Percentiles rank a stretch among this genome's conserved stretches.
Evolutionary conservation across 2,888 invertebrate genomes (phyloP).

Genomic region (Brenthis ino): DNA sequence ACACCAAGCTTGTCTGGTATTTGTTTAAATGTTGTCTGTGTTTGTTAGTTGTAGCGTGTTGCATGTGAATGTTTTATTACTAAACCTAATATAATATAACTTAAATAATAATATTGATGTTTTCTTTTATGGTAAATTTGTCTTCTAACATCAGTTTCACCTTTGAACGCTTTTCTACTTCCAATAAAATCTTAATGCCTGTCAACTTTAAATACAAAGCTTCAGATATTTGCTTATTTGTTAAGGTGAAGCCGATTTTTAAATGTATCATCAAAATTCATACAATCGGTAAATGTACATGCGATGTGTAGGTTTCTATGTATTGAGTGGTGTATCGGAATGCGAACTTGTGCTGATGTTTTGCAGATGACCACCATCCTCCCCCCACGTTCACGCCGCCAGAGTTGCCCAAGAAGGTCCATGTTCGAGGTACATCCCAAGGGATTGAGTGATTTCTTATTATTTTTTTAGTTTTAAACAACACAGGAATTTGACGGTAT

Average conservation of each 20-base stretch:
- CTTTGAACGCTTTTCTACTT: constrained; percentile 22
- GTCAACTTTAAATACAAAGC: constrained; percentile 18
- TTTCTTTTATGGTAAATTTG: constrained; percentile 29
- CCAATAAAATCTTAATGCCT: constrained; percentile 3
- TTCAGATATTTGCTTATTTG: constrained; percentile 17
- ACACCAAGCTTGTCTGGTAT: constrained; percentile 37
- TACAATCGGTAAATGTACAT: constrained; percentile 52
- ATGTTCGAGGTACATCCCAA: constrained; percentile 93
- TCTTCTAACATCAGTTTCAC: constrained; percentile 38
- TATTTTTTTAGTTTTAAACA: constrained; percentile 19
- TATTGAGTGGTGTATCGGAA: constrained; percentile 79
- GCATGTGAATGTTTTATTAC: constrained; percentile 64
- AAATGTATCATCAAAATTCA: constrained; percentile 51
- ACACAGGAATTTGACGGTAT: constrained; percentile 6
- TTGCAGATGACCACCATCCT: constrained; percentile 98
- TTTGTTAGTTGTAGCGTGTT: constrained; percentile 48
- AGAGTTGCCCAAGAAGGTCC: constrained; percentile 99
- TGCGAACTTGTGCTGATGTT: constrained; percentile 87
- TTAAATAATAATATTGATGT: constrained; percentile 30
- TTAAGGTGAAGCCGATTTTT: constrained; percentile 58
- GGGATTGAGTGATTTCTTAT: constrained; percentile 69
- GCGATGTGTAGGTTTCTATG: constrained; percentile 63
- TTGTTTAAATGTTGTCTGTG: constrained; percentile 43
- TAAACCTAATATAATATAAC: constrained; percentile 42
- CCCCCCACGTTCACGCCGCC: constrained; percentile 99